phyloP scores from a whole-genome alignment of 2,113 vertebrate genomes.

The Strix uralensis region DNA sequence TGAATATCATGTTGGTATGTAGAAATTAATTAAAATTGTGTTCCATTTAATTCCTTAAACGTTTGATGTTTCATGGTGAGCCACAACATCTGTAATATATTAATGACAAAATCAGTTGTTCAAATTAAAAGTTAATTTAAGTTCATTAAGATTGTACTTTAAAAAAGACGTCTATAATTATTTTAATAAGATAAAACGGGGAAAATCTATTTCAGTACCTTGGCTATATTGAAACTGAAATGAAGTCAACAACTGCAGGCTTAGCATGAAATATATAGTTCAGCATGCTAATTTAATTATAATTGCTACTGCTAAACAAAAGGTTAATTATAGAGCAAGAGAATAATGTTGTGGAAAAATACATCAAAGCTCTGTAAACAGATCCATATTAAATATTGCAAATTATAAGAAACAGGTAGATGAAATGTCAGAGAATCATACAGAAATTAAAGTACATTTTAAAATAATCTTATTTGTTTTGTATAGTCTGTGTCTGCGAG shows the following conservation, averaged over 20 bases:
- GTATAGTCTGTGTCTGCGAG: not conserved
- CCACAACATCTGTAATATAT: not conserved
- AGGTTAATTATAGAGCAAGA: constrained; percentile 23
- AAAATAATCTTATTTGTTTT: not conserved
- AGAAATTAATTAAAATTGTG: not conserved
- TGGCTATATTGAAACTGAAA: not conserved
- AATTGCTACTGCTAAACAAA: constrained; percentile 10
- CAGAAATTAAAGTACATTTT: not conserved
- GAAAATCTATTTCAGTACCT: not conserved
- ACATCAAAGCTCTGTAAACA: not conserved
- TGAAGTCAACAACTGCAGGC: constrained; percentile 7
- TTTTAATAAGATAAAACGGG: not conserved
- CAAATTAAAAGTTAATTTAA: constrained; percentile 1
- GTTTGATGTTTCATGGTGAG: not conserved
- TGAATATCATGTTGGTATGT: not conserved
- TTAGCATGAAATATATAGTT: constrained; percentile 1
- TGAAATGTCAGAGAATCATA: not conserved
- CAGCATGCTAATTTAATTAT: constrained; percentile 2
- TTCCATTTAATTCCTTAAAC: not conserved
- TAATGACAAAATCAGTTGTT: not conserved
- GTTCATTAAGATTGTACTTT: not conserved
- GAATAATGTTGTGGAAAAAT: constrained; percentile 6
- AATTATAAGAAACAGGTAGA: not conserved
- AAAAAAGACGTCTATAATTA: not conserved
- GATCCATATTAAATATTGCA: not conserved